Evolutionary conservation across 2,797 vertebrate species (phyloP).

Genomic region (Gymnocypris eckloni): DNA sequence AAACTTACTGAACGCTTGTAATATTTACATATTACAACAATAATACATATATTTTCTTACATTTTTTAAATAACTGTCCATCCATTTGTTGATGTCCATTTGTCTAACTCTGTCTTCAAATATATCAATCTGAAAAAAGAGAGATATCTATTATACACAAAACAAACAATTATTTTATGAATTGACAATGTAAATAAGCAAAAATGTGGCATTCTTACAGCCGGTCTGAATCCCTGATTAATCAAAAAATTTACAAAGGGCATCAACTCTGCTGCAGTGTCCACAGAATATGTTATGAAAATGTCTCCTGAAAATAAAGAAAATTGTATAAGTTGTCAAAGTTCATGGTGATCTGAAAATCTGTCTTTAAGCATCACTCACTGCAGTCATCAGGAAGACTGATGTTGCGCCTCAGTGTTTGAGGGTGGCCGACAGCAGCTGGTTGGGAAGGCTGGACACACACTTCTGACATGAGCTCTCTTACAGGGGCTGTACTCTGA

Average conservation of each 20-base stretch:
- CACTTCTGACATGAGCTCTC: slow-evolving; percentile 69
- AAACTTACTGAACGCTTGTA: neutral
- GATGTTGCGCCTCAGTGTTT: slow-evolving; percentile 80
- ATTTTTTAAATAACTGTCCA: slow-evolving; percentile 91
- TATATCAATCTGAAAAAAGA: slow-evolving; percentile 86
- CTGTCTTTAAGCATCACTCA: slow-evolving; percentile 72
- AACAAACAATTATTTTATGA: neutral
- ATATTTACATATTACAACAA: neutral
- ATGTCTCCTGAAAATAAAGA: slow-evolving; percentile 82
- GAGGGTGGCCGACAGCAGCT: slow-evolving; percentile 33
- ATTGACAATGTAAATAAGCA: neutral
- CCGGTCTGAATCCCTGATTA: slow-evolving; percentile 90
- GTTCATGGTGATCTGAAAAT: neutral
- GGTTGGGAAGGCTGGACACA: slow-evolving; percentile 49
- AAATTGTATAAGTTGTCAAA: neutral
- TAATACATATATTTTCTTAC: slow-evolving; percentile 73
- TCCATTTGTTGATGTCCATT: slow-evolving; percentile 93
- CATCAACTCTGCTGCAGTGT: slow-evolving; percentile 84
- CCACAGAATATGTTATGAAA: slow-evolving; percentile 95
- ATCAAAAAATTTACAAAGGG: slow-evolving; percentile 87
- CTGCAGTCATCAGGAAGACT: slow-evolving; percentile 89
- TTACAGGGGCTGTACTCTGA: slow-evolving; percentile 1
- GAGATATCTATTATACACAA: neutral
- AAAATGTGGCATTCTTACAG: slow-evolving; percentile 78
- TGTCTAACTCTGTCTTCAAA: slow-evolving; percentile 88